These are phyloP conservation scores for Metalampra italica DNA, from an alignment of 2,888 invertebrate genomes.

Conservation along the genomic window DNA sequence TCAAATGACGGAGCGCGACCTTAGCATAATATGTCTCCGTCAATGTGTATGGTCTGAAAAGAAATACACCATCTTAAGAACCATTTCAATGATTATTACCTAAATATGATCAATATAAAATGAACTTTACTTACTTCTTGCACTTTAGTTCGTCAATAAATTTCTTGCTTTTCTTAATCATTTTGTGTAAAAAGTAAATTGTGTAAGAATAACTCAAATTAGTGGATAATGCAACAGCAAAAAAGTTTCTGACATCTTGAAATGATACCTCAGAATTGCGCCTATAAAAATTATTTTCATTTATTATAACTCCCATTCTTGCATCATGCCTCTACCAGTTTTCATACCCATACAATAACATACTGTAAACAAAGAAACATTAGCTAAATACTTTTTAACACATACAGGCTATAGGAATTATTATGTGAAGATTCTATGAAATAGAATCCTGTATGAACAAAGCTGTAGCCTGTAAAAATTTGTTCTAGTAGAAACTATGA, in stretches of 20 bases:
- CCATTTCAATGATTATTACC: not conserved
- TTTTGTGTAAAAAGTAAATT: conserved; percentile 42
- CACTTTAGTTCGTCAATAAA: conserved; percentile 20
- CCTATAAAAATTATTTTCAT: conserved; percentile 19
- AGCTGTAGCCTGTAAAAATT: too few relatives aligned
- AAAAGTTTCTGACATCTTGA: conserved; percentile 36
- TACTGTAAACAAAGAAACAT: too few relatives aligned
- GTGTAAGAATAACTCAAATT: conserved; percentile 40
- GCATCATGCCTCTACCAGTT: too few relatives aligned
- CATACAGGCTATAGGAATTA: too few relatives aligned
- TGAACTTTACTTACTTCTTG: conserved; percentile 29
- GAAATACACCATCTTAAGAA: not conserved
- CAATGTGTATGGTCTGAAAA: conserved; percentile 45
- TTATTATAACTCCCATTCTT: too few relatives aligned
- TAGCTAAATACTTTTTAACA: too few relatives aligned
- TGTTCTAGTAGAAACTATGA: too few relatives aligned
- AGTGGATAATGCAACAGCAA: conserved; percentile 31
- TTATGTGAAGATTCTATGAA: too few relatives aligned
- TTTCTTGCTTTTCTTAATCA: conserved; percentile 30
- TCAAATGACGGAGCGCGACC: conserved; percentile 37
- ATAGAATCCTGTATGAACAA: too few relatives aligned
- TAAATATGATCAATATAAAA: not conserved
- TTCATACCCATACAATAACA: too few relatives aligned
- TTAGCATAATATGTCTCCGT: conserved; percentile 54
- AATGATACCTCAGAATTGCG: conserved; percentile 28